These are phyloP conservation scores for Halcyon smyrnensis DNA, from an alignment of 2,797 vertebrate genomes.

Conservation along the genomic window DNA sequence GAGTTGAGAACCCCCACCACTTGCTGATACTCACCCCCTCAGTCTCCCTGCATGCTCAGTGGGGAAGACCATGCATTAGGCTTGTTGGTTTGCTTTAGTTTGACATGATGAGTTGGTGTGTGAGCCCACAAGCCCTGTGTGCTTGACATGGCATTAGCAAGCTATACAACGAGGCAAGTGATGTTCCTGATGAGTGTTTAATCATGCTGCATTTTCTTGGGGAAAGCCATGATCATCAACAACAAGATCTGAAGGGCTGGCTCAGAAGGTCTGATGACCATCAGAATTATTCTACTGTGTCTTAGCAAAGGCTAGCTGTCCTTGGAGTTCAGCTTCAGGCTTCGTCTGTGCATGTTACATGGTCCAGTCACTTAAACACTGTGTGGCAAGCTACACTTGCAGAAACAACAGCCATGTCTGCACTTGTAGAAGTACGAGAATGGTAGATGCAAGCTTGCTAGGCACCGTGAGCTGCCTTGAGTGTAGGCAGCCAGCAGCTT, in stretches of 20 bases:
- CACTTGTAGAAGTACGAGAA: not conserved
- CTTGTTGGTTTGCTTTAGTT: not conserved
- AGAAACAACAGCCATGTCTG: not conserved
- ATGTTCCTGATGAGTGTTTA: not conserved
- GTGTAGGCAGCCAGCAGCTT: not conserved
- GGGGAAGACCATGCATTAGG: not conserved
- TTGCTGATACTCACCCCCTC: not conserved
- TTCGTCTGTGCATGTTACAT: not conserved
- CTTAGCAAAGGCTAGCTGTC: not conserved
- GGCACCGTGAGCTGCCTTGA: not conserved
- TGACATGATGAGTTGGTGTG: not conserved
- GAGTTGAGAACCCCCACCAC: fast-evolving
- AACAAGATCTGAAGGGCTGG: not conserved
- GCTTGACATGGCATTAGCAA: not conserved
- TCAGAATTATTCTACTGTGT: not conserved
- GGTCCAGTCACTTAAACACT: not conserved
- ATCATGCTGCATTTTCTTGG: not conserved
- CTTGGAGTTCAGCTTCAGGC: not conserved
- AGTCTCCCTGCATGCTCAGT: not conserved
- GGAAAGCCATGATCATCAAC: not conserved
- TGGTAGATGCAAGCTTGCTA: not conserved
- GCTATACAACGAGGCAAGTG: not conserved
- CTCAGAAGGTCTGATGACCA: not conserved
- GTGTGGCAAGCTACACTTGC: not conserved
- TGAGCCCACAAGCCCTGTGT: not conserved